A percentile compares a stretch with the other conserved stretches of the same genome.
phyloP scores from a whole-genome alignment of 2,888 invertebrate species.

The Mylabris sibirica region DNA sequence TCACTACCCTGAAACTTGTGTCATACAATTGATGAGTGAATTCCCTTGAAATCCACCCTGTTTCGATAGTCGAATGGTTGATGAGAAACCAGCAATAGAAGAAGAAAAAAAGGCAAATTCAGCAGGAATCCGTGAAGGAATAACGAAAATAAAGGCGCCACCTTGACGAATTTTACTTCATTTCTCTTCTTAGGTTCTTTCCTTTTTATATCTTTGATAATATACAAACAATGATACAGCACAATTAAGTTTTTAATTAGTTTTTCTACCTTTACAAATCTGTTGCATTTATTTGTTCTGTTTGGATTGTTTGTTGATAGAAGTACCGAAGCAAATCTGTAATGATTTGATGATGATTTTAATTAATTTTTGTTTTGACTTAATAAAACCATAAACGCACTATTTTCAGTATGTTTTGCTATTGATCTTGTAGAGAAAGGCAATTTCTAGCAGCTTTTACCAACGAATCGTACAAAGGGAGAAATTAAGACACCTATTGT shows the following conservation, averaged over 20 bases:
- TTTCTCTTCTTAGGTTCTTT: background rate
- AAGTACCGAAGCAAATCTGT: background rate
- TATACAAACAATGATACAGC: slow-evolving; percentile 18
- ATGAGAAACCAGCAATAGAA: background rate
- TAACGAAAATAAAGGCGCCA: slow-evolving; percentile 5
- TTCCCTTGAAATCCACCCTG: slow-evolving; percentile 2
- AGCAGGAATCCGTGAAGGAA: background rate
- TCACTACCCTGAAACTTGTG: slow-evolving; percentile 26
- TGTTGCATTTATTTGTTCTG: slow-evolving; percentile 12
- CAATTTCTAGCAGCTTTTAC: too few relatives aligned
- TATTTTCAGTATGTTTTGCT: too few relatives aligned
- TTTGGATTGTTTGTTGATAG: background rate
- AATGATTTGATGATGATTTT: background rate
- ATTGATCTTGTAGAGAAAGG: too few relatives aligned
- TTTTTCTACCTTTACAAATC: slow-evolving; percentile 10
- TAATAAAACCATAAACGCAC: too few relatives aligned
- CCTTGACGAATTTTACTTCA: slow-evolving; percentile 5
- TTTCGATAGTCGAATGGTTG: background rate
- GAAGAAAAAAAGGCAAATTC: background rate
- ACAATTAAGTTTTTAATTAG: slow-evolving; percentile 15
- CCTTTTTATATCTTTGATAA: background rate
- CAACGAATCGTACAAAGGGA: too few relatives aligned
- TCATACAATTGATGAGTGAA: slow-evolving; percentile 10
- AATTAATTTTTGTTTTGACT: background rate
- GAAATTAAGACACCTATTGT: too few relatives aligned